A percentile compares a stretch with the other conserved stretches of the same genome.
phyloP scores from a whole-genome alignment of 2,113 vertebrate species.

The Vicugna pacos region DNA sequence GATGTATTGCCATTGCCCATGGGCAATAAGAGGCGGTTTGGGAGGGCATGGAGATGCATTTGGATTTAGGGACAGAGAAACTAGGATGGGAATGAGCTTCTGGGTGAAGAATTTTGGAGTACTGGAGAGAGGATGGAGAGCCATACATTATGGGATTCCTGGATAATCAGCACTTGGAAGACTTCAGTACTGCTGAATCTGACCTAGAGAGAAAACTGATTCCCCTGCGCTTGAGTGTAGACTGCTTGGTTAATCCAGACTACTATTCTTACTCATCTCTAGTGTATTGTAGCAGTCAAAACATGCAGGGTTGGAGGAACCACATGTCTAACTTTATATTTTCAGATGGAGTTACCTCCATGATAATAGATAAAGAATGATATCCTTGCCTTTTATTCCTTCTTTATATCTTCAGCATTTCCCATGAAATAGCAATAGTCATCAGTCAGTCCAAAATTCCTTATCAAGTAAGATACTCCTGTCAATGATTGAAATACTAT shows the following conservation, averaged over 20 bases:
- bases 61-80: not conserved
- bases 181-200: not conserved
- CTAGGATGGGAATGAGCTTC: not conserved
- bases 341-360: not conserved
- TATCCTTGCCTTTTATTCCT: not conserved
- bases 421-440: not conserved
- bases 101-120: not conserved
- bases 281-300: not conserved
- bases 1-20: not conserved
- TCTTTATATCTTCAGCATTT: not conserved
- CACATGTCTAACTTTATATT: not conserved
- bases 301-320: not conserved
- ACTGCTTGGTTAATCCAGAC: not conserved
- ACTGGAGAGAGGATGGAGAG: not conserved
- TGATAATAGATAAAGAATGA: not conserved
- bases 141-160: not conserved
- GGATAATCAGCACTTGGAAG: not conserved
- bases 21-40: not conserved
- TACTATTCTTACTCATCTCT: not conserved
- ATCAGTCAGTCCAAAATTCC: not conserved
- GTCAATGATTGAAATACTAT: not conserved
- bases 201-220: not conserved
- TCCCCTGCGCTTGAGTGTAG: not conserved
- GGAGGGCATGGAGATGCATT: not conserved
- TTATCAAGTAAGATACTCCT: not conserved